Evolutionary conservation across 1,140 invertebrate species (phyloP).

Genomic region (Lepeophtheirus salmonis): DNA sequence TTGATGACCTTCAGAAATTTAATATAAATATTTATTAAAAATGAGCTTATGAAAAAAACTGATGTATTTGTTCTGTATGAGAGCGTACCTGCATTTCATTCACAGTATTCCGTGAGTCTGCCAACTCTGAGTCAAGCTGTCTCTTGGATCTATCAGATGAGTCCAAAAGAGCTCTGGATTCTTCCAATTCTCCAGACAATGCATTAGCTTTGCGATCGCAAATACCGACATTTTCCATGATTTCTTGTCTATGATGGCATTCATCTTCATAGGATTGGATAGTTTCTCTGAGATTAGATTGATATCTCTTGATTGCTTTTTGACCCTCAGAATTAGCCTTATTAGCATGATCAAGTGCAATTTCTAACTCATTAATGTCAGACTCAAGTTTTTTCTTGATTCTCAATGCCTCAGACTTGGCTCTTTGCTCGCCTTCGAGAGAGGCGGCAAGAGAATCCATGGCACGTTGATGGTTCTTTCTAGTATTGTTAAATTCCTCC

Average conservation of each 20-base stretch:
- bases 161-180: slow-evolving; percentile 88
- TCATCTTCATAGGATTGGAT: slow-evolving; percentile 60
- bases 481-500: slow-evolving; percentile 43
- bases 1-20: slow-evolving; percentile 3
- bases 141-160: slow-evolving; percentile 35
- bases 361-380: slow-evolving; percentile 39
- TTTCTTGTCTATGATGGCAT: slow-evolving; percentile 85
- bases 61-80: not conserved
- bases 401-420: slow-evolving; percentile 36
- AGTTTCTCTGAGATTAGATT: slow-evolving; percentile 31
- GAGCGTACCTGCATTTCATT: slow-evolving; percentile 5
- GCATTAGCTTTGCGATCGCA: slow-evolving; percentile 87
- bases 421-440: slow-evolving; percentile 38
- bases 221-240: slow-evolving; percentile 83
- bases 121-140: slow-evolving; percentile 1
- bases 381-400: slow-evolving; percentile 38
- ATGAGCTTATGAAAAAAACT: not conserved
- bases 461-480: slow-evolving; percentile 39
- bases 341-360: slow-evolving; percentile 32
- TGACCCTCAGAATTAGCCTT: slow-evolving; percentile 36
- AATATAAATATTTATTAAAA: too few species aligned
- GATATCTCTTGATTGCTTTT: slow-evolving; percentile 38
- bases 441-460: slow-evolving; percentile 39
- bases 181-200: slow-evolving; percentile 85
- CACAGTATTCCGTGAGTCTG: not conserved